These are phyloP conservation scores for Cylas formicarius DNA, from an alignment of 1,140 invertebrate species.

Conservation along the genomic window DNA sequence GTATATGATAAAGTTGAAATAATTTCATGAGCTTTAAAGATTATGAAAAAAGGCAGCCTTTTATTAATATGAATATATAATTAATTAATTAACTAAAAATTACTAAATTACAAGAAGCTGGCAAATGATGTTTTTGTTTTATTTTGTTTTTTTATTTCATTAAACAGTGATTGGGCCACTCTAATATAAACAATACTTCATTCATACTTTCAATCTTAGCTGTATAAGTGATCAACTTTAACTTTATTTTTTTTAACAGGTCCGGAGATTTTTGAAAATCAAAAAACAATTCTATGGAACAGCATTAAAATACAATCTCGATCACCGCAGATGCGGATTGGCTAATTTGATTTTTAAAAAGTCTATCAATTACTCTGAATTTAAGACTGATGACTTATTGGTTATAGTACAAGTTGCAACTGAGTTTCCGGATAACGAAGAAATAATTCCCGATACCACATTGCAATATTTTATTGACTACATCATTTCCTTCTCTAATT, in stretches of 20 bases:
- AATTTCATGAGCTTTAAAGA: too few species aligned
- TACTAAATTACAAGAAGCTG: not conserved
- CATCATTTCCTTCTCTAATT: too few species aligned
- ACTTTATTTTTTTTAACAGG: constrained; percentile 6
- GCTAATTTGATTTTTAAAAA: not conserved
- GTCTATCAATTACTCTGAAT: not conserved
- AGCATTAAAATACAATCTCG: constrained; percentile 16
- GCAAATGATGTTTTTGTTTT: not conserved
- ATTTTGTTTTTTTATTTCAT: not conserved
- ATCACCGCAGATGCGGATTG: constrained; percentile 18
- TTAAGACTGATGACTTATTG: constrained; percentile 3
- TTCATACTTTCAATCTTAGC: not conserved
- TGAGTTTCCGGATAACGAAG: not conserved
- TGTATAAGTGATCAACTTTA: not conserved
- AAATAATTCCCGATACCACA: constrained; percentile 9
- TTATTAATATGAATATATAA: too few species aligned
- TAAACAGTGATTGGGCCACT: not conserved
- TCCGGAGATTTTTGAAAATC: constrained; percentile 16
- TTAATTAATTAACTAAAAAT: not conserved
- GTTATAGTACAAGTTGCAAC: constrained; percentile 11
- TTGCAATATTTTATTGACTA: constrained; percentile 24
- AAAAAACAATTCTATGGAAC: not conserved
- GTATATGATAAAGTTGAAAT: too few species aligned
- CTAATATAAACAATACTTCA: not conserved
- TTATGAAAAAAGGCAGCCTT: too few species aligned